A percentile compares a stretch with the other conserved stretches of the same genome.
phyloP scores from a whole-genome alignment of 2,888 invertebrate species.

The Prionchulus punctatus region DNA sequence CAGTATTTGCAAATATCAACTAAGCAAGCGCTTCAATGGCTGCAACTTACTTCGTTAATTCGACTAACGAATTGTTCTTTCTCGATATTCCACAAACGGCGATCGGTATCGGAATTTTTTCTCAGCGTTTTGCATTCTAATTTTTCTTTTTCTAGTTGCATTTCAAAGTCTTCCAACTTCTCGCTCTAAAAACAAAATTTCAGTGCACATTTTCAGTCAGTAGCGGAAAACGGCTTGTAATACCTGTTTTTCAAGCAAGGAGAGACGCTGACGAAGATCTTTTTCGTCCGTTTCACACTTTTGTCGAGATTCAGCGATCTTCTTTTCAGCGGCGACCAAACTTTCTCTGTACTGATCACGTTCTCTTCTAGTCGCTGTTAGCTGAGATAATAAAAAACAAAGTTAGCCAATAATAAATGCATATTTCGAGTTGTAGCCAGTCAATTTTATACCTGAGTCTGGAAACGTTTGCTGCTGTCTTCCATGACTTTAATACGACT shows the following conservation, averaged over 20 bases:
- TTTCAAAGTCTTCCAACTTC: conserved; percentile 57
- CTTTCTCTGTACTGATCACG: conserved; percentile 25
- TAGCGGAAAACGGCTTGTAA: conserved; percentile 3
- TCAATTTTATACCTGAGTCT: conserved; percentile 20
- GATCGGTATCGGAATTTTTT: conserved; percentile 20
- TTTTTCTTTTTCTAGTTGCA: conserved; percentile 52
- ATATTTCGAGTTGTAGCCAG: background rate
- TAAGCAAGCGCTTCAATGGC: background rate
- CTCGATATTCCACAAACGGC: conserved; percentile 19
- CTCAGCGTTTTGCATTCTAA: conserved; percentile 23
- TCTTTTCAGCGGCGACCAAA: conserved; percentile 19
- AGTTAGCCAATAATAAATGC: background rate
- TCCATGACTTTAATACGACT: conserved; percentile 30
- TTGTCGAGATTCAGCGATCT: conserved; percentile 19
- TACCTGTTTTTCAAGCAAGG: conserved; percentile 6
- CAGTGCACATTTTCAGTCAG: background rate
- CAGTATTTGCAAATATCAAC: no score
- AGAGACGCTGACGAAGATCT: background rate
- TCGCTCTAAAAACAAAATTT: conserved; percentile 40
- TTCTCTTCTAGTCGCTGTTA: conserved; percentile 26
- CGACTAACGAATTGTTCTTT: conserved; percentile 10
- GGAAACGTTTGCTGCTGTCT: conserved; percentile 28
- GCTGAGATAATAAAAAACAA: conserved; percentile 14
- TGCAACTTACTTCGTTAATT: conserved; percentile 2
- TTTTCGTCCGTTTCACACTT: conserved; percentile 16